Evolutionary conservation across 2,113 vertebrate genomes (phyloP).

Genomic region (Callipepla squamata): DNA sequence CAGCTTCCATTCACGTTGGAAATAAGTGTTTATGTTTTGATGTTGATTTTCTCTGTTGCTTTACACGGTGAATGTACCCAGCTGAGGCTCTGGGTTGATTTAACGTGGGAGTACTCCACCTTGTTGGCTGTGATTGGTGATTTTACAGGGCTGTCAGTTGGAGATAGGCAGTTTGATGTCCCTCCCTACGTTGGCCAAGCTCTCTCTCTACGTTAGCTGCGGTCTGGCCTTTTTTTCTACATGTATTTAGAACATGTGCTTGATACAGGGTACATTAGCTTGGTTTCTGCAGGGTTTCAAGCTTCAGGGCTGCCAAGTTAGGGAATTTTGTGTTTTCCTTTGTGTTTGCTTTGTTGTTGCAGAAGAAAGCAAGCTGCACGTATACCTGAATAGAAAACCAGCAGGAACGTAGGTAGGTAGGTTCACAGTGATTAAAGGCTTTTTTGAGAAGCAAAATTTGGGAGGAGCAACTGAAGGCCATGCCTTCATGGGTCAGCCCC

Average conservation of each 20-base stretch:
- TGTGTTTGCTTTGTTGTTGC: neutral
- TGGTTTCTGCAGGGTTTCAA: neutral
- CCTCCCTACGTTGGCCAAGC: neutral
- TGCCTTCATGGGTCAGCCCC: neutral
- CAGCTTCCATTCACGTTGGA: neutral
- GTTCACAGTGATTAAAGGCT: neutral
- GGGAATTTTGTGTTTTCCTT: neutral
- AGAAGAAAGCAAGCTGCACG: neutral
- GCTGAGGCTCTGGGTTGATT: neutral
- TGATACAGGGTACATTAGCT: neutral
- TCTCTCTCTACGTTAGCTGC: neutral
- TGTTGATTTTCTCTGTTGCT: neutral
- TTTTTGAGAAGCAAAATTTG: neutral
- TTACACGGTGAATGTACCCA: neutral
- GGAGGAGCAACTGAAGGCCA: neutral
- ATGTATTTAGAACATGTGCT: neutral
- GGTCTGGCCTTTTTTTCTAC: neutral
- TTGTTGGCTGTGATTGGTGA: neutral
- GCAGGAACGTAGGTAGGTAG: neutral
- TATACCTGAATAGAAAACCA: fast-evolving
- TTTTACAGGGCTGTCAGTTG: neutral
- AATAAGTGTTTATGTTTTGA: neutral
- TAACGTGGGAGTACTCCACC: neutral
- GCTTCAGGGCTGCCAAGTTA: neutral
- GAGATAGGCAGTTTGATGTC: neutral